phyloP scores from a whole-genome alignment of 2,113 vertebrate species.

The Mesitornis unicolor region DNA sequence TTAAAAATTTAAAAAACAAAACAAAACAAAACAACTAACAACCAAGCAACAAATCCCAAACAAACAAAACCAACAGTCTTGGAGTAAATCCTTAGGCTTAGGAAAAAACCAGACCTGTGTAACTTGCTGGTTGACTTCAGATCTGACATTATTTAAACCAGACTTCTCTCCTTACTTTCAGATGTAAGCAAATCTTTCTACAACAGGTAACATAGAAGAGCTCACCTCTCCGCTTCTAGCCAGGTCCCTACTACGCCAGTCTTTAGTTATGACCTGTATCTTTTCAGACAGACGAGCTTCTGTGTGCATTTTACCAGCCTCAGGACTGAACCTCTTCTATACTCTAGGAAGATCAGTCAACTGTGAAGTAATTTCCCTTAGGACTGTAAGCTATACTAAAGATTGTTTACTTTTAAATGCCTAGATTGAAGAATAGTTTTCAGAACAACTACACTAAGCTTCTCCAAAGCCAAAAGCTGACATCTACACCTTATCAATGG shows the following conservation, averaged over 20 bases:
- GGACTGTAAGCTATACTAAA: neutral
- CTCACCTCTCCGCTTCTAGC: neutral
- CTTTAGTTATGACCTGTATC: neutral
- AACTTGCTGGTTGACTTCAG: neutral
- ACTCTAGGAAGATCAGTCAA: neutral
- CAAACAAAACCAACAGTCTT: neutral
- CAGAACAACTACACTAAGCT: neutral
- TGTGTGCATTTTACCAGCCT: neutral
- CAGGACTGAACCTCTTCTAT: neutral
- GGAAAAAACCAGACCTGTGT: accelerated
- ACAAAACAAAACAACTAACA: too few species aligned
- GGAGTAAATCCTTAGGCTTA: neutral
- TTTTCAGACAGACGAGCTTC: neutral
- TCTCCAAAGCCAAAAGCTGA: neutral
- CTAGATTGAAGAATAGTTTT: neutral
- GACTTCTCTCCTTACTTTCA: neutral
- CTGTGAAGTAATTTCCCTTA: neutral
- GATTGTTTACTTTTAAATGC: neutral
- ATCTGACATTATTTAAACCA: neutral
- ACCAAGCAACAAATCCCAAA: neutral
- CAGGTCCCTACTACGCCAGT: neutral
- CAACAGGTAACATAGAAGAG: neutral
- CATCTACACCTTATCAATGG: neutral
- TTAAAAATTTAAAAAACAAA: neutral
- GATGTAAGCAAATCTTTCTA: neutral